Percentiles rank a stretch among this genome's conserved stretches.
These are phyloP conservation scores for Spodoptera litura DNA, from an alignment of 1,140 invertebrate genomes.

Conservation along the genomic window DNA sequence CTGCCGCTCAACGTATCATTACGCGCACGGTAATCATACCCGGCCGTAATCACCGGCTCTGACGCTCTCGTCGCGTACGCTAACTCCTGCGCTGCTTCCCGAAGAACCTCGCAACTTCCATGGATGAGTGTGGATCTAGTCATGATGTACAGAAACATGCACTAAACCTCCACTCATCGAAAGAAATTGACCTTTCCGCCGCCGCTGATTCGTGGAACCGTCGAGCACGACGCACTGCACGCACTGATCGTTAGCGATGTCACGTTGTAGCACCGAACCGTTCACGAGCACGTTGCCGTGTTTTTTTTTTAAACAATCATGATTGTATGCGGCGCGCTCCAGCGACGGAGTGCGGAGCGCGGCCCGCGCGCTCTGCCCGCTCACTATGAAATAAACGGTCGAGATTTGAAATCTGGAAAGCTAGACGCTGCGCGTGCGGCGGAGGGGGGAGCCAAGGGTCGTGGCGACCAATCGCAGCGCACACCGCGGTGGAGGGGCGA, in stretches of 20 bases:
- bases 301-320: conserved; percentile 76
- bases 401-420: conserved; percentile 84
- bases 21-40: conserved; percentile 74
- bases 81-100: conserved; percentile 54
- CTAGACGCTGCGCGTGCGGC: conserved; percentile 80
- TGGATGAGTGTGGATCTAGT: conserved; percentile 87
- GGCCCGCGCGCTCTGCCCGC: conserved; percentile 68
- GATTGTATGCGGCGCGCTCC: conserved; percentile 57
- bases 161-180: conserved; percentile 87
- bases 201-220: conserved; percentile 61
- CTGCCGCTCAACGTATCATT: conserved; percentile 80
- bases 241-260: conserved; percentile 79
- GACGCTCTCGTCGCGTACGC: conserved; percentile 50
- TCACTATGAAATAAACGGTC: conserved; percentile 84
- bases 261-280: conserved; percentile 78
- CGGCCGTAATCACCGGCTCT: conserved; percentile 67
- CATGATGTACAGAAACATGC: conserved; percentile 85
- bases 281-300: conserved; percentile 80
- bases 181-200: conserved; percentile 83
- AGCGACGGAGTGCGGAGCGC: conserved; percentile 54
- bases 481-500: conserved; percentile 77
- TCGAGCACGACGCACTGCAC: conserved; percentile 73
- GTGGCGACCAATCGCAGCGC: conserved; percentile 64
- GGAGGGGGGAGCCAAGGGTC: conserved; percentile 58
- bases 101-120: conserved; percentile 84